Base-by-base conservation (phyloP, 64 coral and sea anemone genomes). In the Montipora sp. region DNA sequence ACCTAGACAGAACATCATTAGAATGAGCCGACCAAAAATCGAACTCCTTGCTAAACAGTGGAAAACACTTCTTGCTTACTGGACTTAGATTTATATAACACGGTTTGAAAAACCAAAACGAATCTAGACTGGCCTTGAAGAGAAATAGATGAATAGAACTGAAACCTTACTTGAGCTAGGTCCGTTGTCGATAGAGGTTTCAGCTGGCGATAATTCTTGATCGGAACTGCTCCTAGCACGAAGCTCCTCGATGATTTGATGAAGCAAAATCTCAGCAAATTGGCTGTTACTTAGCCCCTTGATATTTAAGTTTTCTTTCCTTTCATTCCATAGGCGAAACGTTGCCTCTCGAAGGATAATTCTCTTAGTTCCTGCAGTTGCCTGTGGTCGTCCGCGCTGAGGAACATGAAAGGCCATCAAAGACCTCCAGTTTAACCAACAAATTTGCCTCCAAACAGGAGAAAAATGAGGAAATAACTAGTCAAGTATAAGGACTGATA, bases 181-280 rank as follows among this genome's bases (percentile, higher is more conserved):
- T 55, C 9, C 51, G 51, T 55, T 55, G 51, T 55, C 0, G 51
- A 7, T 55, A 7, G 51, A 55, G 9, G 6, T 10, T 55, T 55
- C 51, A 55, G 2, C 51, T 55, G 51, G 27, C 27, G 27, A 36
- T 36, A 36, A 36, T 78, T 50, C 51, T 24, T 60, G 16, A 58
- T 0, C 43, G 5, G 51, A 80, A 55, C 78, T 80, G 78, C 21
- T 24, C 21, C 50, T 59, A 4, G 49, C 78, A 59, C 50, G 78
- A 27, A 80, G 51, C 51, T 80, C 51, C 7, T 80, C n/a, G 18
- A 80, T 27, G 11, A 43, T 44, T 12, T 80, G 78, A 80, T 80
- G 78, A 14, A 78, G 76, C 44, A 78, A 78, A 50, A 78, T 78
- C 76, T 78, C 76, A 1, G 48, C 76, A 78, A 80, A 80, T 80